Conservation (phyloP, 2,888 invertebrate genomes). For the Pammene fasciana region DNA sequence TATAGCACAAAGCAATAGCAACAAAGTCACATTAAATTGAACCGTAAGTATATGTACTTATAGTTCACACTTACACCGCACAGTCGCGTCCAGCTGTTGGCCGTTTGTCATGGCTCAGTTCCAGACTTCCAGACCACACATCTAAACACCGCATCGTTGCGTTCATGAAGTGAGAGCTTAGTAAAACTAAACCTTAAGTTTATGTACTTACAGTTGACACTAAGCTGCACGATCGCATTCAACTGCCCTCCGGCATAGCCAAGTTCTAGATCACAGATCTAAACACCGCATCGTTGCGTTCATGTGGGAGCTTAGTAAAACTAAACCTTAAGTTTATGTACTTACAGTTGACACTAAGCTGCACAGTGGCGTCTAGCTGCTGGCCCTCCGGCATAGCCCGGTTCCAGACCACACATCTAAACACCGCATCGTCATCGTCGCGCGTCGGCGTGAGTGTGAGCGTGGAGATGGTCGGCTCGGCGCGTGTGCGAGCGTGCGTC, state of each 20-base stretch:
- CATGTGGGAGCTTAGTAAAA: too few relatives aligned
- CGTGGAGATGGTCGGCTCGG: slow-evolving; percentile 89
- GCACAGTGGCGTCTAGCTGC: slow-evolving; percentile 90
- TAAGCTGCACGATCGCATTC: slow-evolving; percentile 91
- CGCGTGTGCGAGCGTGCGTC: slow-evolving; percentile 87
- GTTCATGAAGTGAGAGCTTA: too few relatives aligned
- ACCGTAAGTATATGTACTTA: too few relatives aligned
- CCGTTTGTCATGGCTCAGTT: too few relatives aligned
- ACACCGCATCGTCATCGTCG: slow-evolving; percentile 92
- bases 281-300: slow-evolving; percentile 88
- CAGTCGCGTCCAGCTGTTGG: too few relatives aligned
- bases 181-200: neutral
- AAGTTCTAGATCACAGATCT: slow-evolving; percentile 95
- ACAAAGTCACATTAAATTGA: too few relatives aligned
- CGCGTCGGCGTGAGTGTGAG: slow-evolving; percentile 89
- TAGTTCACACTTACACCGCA: too few relatives aligned
- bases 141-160: too few relatives aligned
- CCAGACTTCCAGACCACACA: too few relatives aligned
- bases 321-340: slow-evolving; percentile 52
- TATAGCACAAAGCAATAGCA: too few relatives aligned
- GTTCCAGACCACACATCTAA: slow-evolving; percentile 94
- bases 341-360: slow-evolving; percentile 95
- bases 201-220: slow-evolving; percentile 93
- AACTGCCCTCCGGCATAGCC: slow-evolving; percentile 93
- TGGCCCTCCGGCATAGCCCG: slow-evolving; percentile 92